A percentile compares a stretch with the other conserved stretches of the same genome.
Conservation (phyloP, 2,888 invertebrate genomes). For the Brenthis hecate region DNA sequence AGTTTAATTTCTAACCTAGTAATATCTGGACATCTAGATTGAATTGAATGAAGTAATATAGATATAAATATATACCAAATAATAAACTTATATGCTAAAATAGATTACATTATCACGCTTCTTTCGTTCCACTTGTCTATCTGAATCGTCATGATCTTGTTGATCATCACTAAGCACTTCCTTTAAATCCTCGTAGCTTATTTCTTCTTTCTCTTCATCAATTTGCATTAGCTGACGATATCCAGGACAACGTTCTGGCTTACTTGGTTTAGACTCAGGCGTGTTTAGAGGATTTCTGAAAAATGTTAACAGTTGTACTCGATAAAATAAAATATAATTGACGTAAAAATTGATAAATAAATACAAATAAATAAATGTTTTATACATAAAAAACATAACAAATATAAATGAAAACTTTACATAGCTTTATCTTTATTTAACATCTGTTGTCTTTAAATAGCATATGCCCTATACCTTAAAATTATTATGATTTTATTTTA, state of each 20-base stretch:
- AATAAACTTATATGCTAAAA: not conserved
- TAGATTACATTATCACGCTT: conserved; percentile 45
- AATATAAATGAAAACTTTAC: too few relatives aligned
- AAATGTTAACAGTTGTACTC: not conserved
- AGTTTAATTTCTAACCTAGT: too few relatives aligned
- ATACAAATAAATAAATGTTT: too few relatives aligned
- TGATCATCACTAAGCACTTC: conserved; percentile 55
- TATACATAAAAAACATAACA: too few relatives aligned
- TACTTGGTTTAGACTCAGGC: not conserved
- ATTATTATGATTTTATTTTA: too few relatives aligned
- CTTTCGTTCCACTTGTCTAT: conserved; percentile 48
- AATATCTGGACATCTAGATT: too few relatives aligned
- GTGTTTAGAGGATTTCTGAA: not conserved
- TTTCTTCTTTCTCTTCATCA: conserved; percentile 49
- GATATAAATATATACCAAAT: too few relatives aligned
- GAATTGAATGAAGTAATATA: too few relatives aligned
- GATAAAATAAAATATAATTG: not conserved
- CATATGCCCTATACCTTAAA: too few relatives aligned
- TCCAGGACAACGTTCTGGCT: not conserved
- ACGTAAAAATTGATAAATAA: not conserved
- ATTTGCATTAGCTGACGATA: conserved; percentile 57
- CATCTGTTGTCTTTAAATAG: too few relatives aligned
- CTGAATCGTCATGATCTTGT: conserved; percentile 52
- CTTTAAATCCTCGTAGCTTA: conserved; percentile 60
- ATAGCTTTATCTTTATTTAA: not conserved